These are phyloP conservation scores for Ceyx melanurus DNA, from an alignment of 2,113 vertebrate species.

Conservation along the genomic window DNA sequence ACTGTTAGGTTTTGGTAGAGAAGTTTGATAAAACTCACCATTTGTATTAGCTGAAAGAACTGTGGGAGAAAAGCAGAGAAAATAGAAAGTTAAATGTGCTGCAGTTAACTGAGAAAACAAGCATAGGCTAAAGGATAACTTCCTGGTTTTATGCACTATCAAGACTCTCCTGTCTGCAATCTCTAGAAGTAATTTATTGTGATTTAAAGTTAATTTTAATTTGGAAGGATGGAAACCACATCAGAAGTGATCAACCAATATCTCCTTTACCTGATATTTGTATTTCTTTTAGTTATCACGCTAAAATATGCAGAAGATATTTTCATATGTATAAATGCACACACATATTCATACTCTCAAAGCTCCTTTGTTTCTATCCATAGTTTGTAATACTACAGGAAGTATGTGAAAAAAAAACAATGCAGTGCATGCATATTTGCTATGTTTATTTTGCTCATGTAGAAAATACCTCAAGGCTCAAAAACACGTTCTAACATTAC, in stretches of 20 bases:
- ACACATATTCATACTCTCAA: neutral
- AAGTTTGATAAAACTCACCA: slow-evolving; percentile 80
- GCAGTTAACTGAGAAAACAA: neutral
- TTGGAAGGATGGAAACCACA: neutral
- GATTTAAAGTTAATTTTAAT: neutral
- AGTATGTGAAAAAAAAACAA: neutral
- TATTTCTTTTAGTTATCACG: neutral
- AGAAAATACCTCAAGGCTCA: neutral
- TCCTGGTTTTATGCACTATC: neutral
- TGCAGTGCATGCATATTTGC: neutral
- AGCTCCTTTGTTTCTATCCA: neutral
- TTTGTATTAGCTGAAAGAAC: slow-evolving; percentile 86
- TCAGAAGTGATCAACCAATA: neutral
- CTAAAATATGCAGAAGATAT: neutral
- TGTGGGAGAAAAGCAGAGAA: slow-evolving; percentile 64
- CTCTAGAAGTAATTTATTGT: neutral
- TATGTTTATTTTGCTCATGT: neutral
- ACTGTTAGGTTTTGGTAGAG: neutral
- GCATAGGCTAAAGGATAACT: neutral
- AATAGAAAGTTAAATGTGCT: neutral
- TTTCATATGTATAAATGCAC: neutral
- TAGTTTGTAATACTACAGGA: neutral
- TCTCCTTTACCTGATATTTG: neutral
- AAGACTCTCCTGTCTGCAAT: neutral
- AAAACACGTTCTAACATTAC: neutral